These are phyloP conservation scores for Athene cunicularia DNA, from an alignment of 2,113 vertebrate genomes.

Conservation along the genomic window DNA sequence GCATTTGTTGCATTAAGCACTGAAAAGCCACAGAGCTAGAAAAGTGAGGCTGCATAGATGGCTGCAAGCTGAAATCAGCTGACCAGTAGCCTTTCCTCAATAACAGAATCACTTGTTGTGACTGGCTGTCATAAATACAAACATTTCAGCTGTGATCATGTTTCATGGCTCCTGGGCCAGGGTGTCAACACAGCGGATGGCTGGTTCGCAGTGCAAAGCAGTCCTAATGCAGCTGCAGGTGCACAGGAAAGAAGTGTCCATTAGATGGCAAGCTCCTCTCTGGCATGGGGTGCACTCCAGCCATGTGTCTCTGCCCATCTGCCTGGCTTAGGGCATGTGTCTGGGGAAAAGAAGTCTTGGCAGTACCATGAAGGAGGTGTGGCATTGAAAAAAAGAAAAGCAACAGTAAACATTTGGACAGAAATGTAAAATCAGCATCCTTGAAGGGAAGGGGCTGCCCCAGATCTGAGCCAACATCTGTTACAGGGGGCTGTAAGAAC, in stretches of 20 bases:
- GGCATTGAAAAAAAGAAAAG: neutral
- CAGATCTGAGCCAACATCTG: neutral
- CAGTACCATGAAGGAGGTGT: neutral
- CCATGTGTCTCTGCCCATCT: neutral
- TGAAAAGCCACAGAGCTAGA: neutral
- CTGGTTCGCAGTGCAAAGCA: neutral
- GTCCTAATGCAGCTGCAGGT: neutral
- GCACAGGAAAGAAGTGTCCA: neutral
- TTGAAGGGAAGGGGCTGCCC: neutral
- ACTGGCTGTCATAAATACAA: neutral
- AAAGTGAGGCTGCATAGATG: neutral
- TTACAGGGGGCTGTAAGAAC: neutral
- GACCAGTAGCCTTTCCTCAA: neutral
- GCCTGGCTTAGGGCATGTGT: neutral
- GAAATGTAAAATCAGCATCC: neutral
- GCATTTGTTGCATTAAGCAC: neutral
- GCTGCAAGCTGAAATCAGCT: neutral
- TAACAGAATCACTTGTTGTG: neutral
- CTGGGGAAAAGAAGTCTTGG: neutral
- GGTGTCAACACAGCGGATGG: accelerated
- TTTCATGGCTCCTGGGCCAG: neutral
- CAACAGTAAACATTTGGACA: neutral
- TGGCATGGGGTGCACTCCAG: neutral
- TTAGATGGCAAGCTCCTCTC: neutral
- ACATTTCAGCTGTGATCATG: neutral